Evolutionary conservation across 2,888 invertebrate species (phyloP).

Genomic region (Subacronicta megacephala): DNA sequence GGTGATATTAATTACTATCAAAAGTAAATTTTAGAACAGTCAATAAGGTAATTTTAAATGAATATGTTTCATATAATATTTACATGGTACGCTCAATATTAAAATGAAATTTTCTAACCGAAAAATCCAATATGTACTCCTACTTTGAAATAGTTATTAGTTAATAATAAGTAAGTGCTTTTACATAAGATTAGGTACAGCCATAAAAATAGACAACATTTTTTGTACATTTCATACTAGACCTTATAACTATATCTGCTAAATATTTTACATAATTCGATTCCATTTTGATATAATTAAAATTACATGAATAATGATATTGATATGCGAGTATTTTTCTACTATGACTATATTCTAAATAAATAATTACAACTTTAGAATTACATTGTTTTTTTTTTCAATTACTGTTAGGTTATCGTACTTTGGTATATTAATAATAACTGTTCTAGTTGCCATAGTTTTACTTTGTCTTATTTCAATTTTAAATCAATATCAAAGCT

Average conservation of each 20-base stretch:
- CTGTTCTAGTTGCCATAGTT: constrained; percentile 26
- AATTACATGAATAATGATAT: constrained; percentile 54
- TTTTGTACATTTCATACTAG: constrained; percentile 58
- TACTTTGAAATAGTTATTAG: constrained; percentile 5
- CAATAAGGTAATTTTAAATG: too few species aligned
- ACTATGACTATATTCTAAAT: constrained; percentile 44
- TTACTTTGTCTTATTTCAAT: constrained; percentile 5
- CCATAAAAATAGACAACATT: constrained; percentile 67
- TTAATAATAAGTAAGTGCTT: constrained; percentile 34
- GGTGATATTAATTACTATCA: neutral
- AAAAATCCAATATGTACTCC: too few species aligned
- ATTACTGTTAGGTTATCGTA: constrained; percentile 25
- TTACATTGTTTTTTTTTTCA: constrained; percentile 15
- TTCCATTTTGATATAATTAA: constrained; percentile 46
- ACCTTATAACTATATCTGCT: constrained; percentile 44
- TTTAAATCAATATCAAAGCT: too few species aligned
- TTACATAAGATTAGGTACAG: constrained; percentile 54
- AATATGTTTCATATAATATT: too few species aligned
- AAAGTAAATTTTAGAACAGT: too few species aligned
- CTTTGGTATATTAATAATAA: constrained; percentile 29
- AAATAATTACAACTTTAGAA: constrained; percentile 29
- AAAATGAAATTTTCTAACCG: too few species aligned
- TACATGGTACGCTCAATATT: too few species aligned
- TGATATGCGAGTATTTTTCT: constrained; percentile 74
- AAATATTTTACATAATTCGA: constrained; percentile 61